Conservation (phyloP, 2,888 invertebrate species). For the Chloroclystis v-ata region DNA sequence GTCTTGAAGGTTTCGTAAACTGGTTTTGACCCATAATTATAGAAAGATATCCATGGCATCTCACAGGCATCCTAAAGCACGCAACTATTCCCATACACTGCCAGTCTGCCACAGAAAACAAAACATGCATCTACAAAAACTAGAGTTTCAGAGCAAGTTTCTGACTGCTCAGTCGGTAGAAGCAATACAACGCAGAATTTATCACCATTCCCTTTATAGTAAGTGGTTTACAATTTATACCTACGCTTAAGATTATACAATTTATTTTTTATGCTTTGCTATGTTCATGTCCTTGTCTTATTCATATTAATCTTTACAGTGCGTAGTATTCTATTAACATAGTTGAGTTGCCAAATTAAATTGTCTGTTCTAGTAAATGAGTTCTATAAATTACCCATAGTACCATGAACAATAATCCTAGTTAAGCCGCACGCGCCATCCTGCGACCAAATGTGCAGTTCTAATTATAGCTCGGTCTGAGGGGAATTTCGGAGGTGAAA, state of each 20-base stretch:
- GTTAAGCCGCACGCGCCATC: slow-evolving; percentile 39
- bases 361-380: not conserved
- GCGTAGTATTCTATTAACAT: no score
- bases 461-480: slow-evolving; percentile 65
- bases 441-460: slow-evolving; percentile 60
- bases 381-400: not conserved
- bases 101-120: slow-evolving; percentile 22
- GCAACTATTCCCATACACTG: slow-evolving; percentile 34
- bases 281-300: no score
- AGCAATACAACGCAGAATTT: slow-evolving; percentile 17
- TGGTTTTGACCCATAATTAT: no score
- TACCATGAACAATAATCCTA: slow-evolving; percentile 30
- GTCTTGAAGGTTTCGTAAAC: no score
- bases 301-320: no score
- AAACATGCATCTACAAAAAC: slow-evolving; percentile 27
- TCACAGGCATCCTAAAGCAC: no score
- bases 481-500: slow-evolving; percentile 71
- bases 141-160: slow-evolving; percentile 21
- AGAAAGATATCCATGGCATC: no score
- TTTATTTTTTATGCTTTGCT: no score
- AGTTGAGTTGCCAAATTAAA: no score
- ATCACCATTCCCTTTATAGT: slow-evolving; percentile 18
- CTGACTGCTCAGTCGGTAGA: slow-evolving; percentile 21
- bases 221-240: slow-evolving; percentile 10
- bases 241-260: slow-evolving; percentile 8